Evolutionary conservation across 2,888 invertebrate species (phyloP), one percentile per base, ranked within the genome.

Genomic region (Colostygia pectinataria): DNA sequence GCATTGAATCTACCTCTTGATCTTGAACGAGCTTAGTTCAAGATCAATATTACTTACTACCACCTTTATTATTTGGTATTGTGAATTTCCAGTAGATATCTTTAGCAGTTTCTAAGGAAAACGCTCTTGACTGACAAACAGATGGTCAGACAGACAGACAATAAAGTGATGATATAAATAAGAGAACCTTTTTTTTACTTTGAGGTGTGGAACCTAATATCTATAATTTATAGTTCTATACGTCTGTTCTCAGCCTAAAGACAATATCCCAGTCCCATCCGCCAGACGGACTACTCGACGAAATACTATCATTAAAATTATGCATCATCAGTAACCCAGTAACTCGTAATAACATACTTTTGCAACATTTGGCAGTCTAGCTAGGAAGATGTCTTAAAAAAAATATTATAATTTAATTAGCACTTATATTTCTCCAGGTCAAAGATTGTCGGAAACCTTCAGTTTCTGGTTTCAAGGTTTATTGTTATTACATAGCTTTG

Each of bases 251-350:
- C n/a, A 27, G 36, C 44, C 40, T 50, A 28, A 23, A 39, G 37
- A 55, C 54, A 38, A 51, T 44, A 9, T 55, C 52, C 48, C 33
- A 46, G 48, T 49, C 41, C 28, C 59, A 64, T 68, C 68, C 71
- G 61, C 57, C 58, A 61, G 45, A 61, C 59, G 32, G 15, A 33
- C 15, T 20, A 10, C 10, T 6, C 42, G 39, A 53, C 47, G 60
- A 56, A 53, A 47, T 57, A 58, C 53, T 64, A 59, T 47, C 61
- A 61, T 62, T 61, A 65, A 65, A 65, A 47, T 40, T 31, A 40
- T 24, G 24, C 33, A 47, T 48, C n/a, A n/a, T n/a, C 53, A 36
- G 62, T 71, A 61, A 67, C n/a, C n/a, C n/a, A n/a, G n/a, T n/a
- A 71, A 50, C 31, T 23, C 5, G 24, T 41, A 31, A 61, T 51